Evolutionary conservation across 1,140 invertebrate species (phyloP).

Genomic region (Leguminivora glycinivorella): DNA sequence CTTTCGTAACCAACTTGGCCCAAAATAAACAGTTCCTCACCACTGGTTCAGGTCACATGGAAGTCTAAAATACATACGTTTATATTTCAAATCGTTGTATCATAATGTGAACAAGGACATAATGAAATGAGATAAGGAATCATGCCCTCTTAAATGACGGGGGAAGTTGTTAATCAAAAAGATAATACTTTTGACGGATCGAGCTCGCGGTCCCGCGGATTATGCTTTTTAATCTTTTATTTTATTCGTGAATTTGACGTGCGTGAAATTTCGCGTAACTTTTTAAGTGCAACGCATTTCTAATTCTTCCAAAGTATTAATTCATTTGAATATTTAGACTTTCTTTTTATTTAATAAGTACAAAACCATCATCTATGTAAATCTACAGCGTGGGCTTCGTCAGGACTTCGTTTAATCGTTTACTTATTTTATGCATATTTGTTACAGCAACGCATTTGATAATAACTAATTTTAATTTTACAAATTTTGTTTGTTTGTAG

Average conservation of each 20-base stretch:
- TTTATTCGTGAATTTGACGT: conserved; percentile 8
- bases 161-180: conserved; percentile 24
- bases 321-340: no score
- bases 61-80: not conserved
- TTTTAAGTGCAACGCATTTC: not conserved
- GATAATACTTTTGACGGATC: conserved; percentile 22
- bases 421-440: no score
- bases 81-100: not conserved
- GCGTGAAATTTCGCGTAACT: conserved; percentile 8
- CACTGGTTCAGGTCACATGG: not conserved
- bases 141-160: conserved; percentile 5
- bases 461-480: no score
- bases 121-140: conserved; percentile 10
- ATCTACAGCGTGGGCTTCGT: no score
- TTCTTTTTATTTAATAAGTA: no score
- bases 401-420: no score
- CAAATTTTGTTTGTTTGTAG: no score
- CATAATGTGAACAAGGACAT: conserved; percentile 3
- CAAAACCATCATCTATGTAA: no score
- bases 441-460: no score
- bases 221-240: not conserved
- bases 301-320: not conserved
- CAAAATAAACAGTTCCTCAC: no score
- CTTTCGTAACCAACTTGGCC: no score
- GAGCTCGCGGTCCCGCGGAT: not conserved